Percentiles rank a stretch among this genome's conserved stretches.
Evolutionary conservation across 2,113 vertebrate species (phyloP).

Genomic region (Scomber colias): DNA sequence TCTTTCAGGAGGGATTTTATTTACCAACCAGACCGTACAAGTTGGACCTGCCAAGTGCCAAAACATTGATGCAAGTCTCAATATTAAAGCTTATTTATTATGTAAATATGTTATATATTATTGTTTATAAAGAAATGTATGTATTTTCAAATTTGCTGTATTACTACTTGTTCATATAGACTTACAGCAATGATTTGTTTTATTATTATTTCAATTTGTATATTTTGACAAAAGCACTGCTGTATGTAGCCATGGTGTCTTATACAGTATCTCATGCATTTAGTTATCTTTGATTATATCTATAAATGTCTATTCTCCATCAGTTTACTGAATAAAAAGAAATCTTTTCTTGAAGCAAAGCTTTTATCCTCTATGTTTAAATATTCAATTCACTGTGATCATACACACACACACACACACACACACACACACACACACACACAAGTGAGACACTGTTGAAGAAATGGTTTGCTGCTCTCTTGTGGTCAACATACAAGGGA

Average conservation of each 20-base stretch:
- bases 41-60: constrained; percentile 84
- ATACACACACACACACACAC: too few species aligned
- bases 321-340: constrained; percentile 24
- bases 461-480: constrained; percentile 10
- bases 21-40: constrained; percentile 76
- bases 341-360: neutral
- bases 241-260: constrained; percentile 1
- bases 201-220: constrained; percentile 27
- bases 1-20: constrained; percentile 84
- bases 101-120: constrained; percentile 75
- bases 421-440: too few species aligned
- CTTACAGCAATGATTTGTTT: neutral
- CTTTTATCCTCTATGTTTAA: neutral
- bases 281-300: constrained; percentile 1
- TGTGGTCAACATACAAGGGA: constrained; percentile 8
- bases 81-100: constrained; percentile 73
- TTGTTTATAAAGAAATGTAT: constrained; percentile 72
- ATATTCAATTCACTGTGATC: too few species aligned
- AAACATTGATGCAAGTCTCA: constrained; percentile 59
- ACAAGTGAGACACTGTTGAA: too few species aligned
- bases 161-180: constrained; percentile 22
- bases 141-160: constrained; percentile 53
- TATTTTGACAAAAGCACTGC: constrained; percentile 65
- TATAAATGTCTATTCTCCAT: constrained; percentile 23
- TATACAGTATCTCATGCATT: constrained; percentile 2